phyloP scores from a whole-genome alignment of 2,797 vertebrate genomes.

The Dicrostonyx torquatus region DNA sequence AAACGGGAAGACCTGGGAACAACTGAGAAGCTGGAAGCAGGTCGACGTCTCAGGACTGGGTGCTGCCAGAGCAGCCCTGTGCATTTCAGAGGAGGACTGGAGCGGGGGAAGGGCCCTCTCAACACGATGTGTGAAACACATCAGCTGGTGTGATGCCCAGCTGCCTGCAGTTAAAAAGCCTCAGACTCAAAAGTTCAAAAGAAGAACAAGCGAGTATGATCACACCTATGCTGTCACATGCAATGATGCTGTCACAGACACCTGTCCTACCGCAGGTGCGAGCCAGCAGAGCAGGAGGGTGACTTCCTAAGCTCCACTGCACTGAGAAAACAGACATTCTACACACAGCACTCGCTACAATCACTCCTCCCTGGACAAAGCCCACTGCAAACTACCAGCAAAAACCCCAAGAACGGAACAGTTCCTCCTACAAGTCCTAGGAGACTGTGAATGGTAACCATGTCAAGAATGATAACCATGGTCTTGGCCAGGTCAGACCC shows the following conservation, averaged over 20 bases:
- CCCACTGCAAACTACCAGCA: conserved; percentile 39
- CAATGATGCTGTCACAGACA: neutral
- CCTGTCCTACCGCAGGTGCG: neutral
- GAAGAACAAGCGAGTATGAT: conserved; percentile 47
- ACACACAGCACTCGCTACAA: conserved; percentile 57
- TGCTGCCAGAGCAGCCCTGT: conserved; percentile 17
- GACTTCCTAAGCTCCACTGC: conserved; percentile 7
- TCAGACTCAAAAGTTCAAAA: conserved; percentile 48
- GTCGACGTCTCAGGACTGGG: conserved; percentile 28
- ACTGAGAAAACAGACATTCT: conserved; percentile 29
- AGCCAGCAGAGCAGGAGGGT: neutral
- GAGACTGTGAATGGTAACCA: neutral
- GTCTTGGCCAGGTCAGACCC: conserved; percentile 17
- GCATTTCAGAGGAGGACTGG: conserved; percentile 31
- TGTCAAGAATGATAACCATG: too few relatives aligned
- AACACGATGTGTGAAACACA: conserved; percentile 63
- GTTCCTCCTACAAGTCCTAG: conserved; percentile 43
- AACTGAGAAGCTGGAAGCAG: conserved; percentile 10
- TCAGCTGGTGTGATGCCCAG: conserved; percentile 53
- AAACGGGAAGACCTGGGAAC: neutral
- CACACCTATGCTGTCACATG: conserved; percentile 47
- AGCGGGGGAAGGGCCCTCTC: conserved; percentile 37
- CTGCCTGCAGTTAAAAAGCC: conserved; percentile 59
- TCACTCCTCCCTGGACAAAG: conserved; percentile 43
- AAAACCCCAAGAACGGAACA: conserved; percentile 35